phyloP scores from a whole-genome alignment of 2,888 invertebrate genomes.

The Diarsia brunnea region DNA sequence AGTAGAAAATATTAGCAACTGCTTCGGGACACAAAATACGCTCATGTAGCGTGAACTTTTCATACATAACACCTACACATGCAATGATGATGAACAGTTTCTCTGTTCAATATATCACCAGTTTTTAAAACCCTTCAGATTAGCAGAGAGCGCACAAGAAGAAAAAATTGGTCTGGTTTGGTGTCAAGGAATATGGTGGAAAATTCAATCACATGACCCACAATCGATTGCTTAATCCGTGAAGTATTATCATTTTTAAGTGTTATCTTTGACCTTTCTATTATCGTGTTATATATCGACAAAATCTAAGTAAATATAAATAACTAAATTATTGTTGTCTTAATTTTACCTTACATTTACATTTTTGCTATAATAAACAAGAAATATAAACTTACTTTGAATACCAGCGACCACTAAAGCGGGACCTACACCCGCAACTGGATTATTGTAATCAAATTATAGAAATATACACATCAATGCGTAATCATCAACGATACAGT shows the following conservation, averaged over 20 bases:
- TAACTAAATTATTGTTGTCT: neutral
- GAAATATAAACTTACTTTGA: slow-evolving; percentile 69
- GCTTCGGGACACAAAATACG: neutral
- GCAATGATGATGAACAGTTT: neutral
- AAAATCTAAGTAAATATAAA: neutral
- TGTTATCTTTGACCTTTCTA: slow-evolving; percentile 27
- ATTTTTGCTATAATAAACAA: neutral
- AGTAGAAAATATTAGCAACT: neutral
- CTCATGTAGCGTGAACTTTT: neutral
- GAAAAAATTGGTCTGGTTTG: neutral
- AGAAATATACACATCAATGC: slow-evolving; percentile 76
- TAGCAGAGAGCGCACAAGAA: neutral
- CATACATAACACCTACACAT: neutral
- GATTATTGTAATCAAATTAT: slow-evolving; percentile 80
- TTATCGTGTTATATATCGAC: slow-evolving; percentile 9
- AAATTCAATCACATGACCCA: neutral
- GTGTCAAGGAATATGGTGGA: neutral
- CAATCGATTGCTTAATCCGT: neutral
- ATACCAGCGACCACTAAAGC: slow-evolving; percentile 67
- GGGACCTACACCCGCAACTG: slow-evolving; percentile 73
- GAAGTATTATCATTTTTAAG: neutral
- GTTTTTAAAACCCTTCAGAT: neutral
- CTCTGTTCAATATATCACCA: no score
- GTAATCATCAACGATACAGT: slow-evolving; percentile 73
- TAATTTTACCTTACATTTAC: neutral